A percentile compares a stretch with the other conserved stretches of the same genome.
Evolutionary conservation across 2,797 vertebrate species (phyloP).

Genomic region (Paramormyrops hopkinsi): DNA sequence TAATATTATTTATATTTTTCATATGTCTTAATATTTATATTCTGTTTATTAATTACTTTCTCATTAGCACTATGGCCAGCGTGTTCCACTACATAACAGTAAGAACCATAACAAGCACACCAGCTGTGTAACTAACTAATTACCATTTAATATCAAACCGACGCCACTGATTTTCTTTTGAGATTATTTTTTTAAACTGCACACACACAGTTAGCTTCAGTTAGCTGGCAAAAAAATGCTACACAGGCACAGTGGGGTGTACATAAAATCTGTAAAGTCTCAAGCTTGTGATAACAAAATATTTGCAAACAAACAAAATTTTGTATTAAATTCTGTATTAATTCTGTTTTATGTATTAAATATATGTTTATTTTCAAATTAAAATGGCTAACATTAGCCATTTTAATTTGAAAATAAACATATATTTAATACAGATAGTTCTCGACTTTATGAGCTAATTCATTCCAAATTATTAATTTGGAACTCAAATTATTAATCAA

Average conservation of each 20-base stretch:
- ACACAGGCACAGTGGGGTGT: not conserved
- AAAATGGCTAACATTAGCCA: not conserved
- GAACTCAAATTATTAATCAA: not conserved
- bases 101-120: not conserved
- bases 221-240: not conserved
- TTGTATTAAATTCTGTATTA: no score
- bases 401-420: not conserved
- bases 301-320: not conserved
- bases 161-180: not conserved
- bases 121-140: not conserved
- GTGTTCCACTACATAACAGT: not conserved
- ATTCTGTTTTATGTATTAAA: no score
- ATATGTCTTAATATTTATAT: not conserved
- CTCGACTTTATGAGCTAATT: not conserved
- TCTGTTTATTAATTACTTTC: not conserved
- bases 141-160: not conserved
- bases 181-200: not conserved
- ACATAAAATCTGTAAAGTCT: not conserved
- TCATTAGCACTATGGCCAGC: not conserved
- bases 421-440: not conserved
- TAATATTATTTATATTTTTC: not conserved
- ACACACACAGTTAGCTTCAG: not conserved
- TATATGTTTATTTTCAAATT: no score
- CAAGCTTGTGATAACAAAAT: not conserved
- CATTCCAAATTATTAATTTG: not conserved